Evolutionary conservation across 2,113 vertebrate genomes (phyloP), one percentile per base, ranked within the genome.

Genomic region (Rhombomys opimus): DNA sequence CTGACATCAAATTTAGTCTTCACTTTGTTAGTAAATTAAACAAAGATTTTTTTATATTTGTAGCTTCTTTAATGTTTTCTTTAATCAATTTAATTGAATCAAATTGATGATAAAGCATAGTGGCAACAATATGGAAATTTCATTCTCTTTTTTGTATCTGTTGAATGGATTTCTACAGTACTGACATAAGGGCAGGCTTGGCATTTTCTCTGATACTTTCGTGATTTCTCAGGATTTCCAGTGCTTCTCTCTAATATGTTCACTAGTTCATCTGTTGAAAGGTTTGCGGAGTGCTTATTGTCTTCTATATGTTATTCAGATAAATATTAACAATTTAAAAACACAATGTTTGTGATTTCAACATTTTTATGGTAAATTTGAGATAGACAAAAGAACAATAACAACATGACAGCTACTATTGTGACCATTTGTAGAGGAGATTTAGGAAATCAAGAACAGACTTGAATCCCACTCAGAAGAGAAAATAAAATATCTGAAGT

Each of bases 1-100:
- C n/a, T 25, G 38, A 87, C 9, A 90, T 93, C 72, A 90, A 57
- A 59, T 90, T 84, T 90, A 35, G 17, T 88, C 12, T 87, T 75
- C 27, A 84, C 82, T 86, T 7, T 82, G 5, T 17, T 61, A 87
- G 41, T 76, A 89, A 84, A n/a, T 11, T 75, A 76, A 54, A 38
- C 1, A 81, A 68, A 89, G 35, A 8, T 17, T 59, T 41, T 67
- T 90, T 78, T 25, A 46, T 1, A 78, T 77, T 35, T 54, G 15
- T 27, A 87, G 7, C 11, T n/a, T 87, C 6, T 7, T 82, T 72
- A 65, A 38, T 72, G 17, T 38, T 94, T 97, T 84, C 35, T 77
- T 73, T 72, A 72, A 70, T 87, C 35, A 72, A 4, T 72, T 72
- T 72, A 20, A 2, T 25, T 72, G 3, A 87, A 30, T 84, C 72